Evolutionary conservation across 2,888 invertebrate species (phyloP), one percentile per base, ranked within the genome.

Genomic region (Nymphalis c-album): DNA sequence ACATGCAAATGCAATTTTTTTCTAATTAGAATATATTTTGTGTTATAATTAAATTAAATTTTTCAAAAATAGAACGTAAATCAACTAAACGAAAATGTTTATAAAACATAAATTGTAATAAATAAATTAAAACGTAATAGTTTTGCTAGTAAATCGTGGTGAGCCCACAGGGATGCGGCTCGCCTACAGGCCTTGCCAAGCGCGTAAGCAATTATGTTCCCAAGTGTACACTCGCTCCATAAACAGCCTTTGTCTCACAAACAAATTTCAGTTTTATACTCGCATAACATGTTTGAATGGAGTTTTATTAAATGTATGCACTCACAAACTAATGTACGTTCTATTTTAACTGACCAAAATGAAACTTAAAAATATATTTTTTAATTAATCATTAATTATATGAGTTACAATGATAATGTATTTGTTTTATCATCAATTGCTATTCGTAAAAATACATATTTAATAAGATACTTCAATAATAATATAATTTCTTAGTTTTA

Each of bases 121-220:
- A 40, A 50, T 20, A 50, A 53, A 53, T 53, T 17, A 57, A 57
- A 57, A n/a, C 7, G 10, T n/a, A 35, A n/a, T 17, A 48, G 17
- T 48, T 13, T n/a, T 8, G n/a, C 35, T n/a, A 17, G n/a, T 57
- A 40, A 47, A 48, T 35, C 22, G 47, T 66, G 65, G 65, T 61
- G 4, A 16, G 18, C 65, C 65, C 47, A 66, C 55, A 51, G 48
- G 55, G 53, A 55, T 66, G 65, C 60, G 55, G 65, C 60, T 47
- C 53, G 65, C 68, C 45, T 62, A 58, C 57, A 74, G 71, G 73
- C 76, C 75, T 81, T 81, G 83, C 82, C 80, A 76, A 75, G 73
- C 80, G 78, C 79, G 75, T 82, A 80, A 82, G 79, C 85, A 85
- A 85, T 85, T 85, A 85, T 76, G 72, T 74, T 71, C 71, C 71